Evolutionary conservation across 1,140 invertebrate species (phyloP).

Genomic region (Myzus persicae): DNA sequence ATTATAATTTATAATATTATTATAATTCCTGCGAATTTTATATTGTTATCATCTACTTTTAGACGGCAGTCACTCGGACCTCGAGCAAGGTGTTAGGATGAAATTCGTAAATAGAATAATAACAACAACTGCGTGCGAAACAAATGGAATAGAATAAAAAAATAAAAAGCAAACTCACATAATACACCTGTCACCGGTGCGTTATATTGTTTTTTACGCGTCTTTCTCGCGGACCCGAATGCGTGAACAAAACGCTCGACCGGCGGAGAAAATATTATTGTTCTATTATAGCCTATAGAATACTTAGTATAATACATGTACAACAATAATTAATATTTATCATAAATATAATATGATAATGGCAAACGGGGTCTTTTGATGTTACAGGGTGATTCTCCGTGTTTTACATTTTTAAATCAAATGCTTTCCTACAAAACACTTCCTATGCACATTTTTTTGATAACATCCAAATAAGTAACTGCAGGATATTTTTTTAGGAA

Average conservation of each 20-base stretch:
- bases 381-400: neutral
- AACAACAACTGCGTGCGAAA: neutral
- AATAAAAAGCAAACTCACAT: neutral
- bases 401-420: neutral
- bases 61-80: neutral
- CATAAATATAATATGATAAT: neutral
- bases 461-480: too few species aligned
- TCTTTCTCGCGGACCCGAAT: neutral
- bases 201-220: neutral
- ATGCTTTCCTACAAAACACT: too few species aligned
- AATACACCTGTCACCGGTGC: neutral
- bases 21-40: neutral
- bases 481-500: neutral
- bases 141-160: neutral
- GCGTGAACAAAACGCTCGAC: neutral
- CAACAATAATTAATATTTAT: neutral
- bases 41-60: neutral
- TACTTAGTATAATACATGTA: neutral
- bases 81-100: conserved; percentile 19
- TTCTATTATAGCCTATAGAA: neutral
- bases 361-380: neutral
- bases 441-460: neutral
- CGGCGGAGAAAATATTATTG: neutral
- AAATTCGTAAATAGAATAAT: neutral
- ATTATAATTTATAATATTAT: neutral